Percentiles rank a stretch among this genome's conserved stretches.
Conservation (phyloP, 2,797 vertebrate species). For the Hafferia zeledoni region DNA sequence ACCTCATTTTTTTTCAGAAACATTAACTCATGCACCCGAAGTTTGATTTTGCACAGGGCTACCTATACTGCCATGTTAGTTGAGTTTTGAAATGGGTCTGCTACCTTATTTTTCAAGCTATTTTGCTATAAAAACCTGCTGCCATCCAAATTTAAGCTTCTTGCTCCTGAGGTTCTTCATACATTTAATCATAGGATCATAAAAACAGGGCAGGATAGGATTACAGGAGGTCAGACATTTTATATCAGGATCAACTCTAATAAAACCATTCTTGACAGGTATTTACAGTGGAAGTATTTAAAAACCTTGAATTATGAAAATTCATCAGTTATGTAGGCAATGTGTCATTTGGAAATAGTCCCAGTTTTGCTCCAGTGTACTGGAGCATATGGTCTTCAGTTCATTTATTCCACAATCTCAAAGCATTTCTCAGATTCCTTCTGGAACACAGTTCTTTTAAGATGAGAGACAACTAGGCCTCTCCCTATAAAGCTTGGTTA, state of each 20-base stretch:
- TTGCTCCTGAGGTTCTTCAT: not conserved
- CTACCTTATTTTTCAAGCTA: not conserved
- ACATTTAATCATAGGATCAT: not conserved
- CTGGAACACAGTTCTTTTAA: not conserved
- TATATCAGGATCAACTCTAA: not conserved
- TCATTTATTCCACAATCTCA: not conserved
- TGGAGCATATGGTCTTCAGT: not conserved
- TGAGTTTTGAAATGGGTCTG: not conserved
- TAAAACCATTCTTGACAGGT: not conserved
- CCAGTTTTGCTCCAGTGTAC: not conserved
- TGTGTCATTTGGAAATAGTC: not conserved
- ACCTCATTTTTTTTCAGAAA: not conserved
- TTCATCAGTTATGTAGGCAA: not conserved
- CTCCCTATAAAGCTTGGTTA: not conserved
- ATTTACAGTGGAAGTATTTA: not conserved
- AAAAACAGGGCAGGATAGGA: not conserved
- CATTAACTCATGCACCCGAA: not conserved
- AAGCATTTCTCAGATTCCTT: not conserved
- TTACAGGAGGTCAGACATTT: conserved; percentile 8
- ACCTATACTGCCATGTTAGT: not conserved
- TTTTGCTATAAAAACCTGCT: not conserved
- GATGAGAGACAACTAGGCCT: not conserved
- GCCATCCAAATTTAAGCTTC: not conserved
- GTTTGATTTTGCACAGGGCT: not conserved
- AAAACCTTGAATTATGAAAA: not conserved